Evolutionary conservation across 2,888 invertebrate genomes (phyloP).

Genomic region (Encarsia formosa): DNA sequence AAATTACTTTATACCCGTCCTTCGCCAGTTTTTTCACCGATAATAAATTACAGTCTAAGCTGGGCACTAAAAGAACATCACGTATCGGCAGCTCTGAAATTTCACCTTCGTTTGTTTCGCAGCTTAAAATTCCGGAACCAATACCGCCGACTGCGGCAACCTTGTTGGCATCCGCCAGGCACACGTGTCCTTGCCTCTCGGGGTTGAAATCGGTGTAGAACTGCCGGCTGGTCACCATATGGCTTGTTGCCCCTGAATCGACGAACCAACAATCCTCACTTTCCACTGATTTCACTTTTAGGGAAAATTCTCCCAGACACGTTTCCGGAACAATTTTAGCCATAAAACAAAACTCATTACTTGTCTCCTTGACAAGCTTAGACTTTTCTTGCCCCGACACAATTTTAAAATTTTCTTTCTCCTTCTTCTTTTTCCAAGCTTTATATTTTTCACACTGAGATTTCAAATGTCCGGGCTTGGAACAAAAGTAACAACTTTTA

Average conservation of each 20-base stretch:
- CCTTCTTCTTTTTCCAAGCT: slow-evolving; percentile 6
- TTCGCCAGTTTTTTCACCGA: slow-evolving; percentile 27
- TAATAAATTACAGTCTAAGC: slow-evolving; percentile 27
- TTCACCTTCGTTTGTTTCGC: neutral
- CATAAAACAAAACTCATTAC: too few species aligned
- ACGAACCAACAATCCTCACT: too few species aligned
- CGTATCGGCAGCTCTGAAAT: slow-evolving; percentile 18
- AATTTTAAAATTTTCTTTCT: slow-evolving; percentile 5
- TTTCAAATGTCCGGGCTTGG: slow-evolving; percentile 8
- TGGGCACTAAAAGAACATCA: slow-evolving; percentile 29
- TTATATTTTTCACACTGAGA: slow-evolving; percentile 8
- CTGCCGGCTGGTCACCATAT: slow-evolving; percentile 1
- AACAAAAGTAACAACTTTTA: slow-evolving; percentile 14
- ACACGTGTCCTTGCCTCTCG: neutral
- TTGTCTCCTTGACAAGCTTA: too few species aligned
- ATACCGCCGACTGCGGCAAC: slow-evolving; percentile 17
- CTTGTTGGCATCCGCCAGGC: slow-evolving; percentile 15
- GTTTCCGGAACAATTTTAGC: neutral
- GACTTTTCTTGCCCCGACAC: neutral
- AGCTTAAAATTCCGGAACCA: slow-evolving; percentile 22
- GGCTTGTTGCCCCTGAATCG: slow-evolving; percentile 22
- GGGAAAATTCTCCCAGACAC: neutral
- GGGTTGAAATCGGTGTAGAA: slow-evolving; percentile 1
- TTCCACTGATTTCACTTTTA: too few species aligned
- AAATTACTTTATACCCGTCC: slow-evolving; percentile 22